Evolutionary conservation across 2,888 invertebrate species (phyloP), one percentile per base, ranked within the genome.

Genomic region (Ramazzottius varieornatus): DNA sequence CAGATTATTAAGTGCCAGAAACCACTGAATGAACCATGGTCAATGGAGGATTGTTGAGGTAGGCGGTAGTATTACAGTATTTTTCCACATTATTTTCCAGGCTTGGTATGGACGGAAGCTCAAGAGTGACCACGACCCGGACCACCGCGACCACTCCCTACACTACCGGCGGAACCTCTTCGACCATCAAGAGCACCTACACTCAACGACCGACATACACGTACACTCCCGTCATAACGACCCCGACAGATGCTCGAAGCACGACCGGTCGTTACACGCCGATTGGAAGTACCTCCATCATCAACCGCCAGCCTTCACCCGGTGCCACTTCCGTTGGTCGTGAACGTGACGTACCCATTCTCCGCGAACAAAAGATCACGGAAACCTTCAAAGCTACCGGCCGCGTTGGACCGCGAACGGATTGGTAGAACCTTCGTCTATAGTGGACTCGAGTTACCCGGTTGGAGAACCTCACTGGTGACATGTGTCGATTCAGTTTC

Each of bases 311-410:
- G 29, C 54, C 54, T 24, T 54, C 54, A 29, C 54, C 54, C n/a
- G 40, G 40, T 8, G 20, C 20, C 54, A 40, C 40, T 20, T 54
- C 54, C 20, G 16, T 54, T 4, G 54, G 54, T 4, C 54, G 54
- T 16, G 54, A 54, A 29, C 54, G 54, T 4, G 54, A 54, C 29
- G 24, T 54, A 4, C 54, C 54, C 13, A 24, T 54, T 4, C 20
- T 54, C 20, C 54, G 54, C 13, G 54, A 54, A 24, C 54, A 54
- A 29, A 54, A 54, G 54, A 54, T 54, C 54, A 54, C 54, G 16
- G 54, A 54, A 24, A 54, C 54, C 13, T 54, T 54, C 54, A 54
- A 54, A 24, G 54, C 54, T 24, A 54, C 20, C 29, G 54, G 54
- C 54, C 54, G 54, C 4, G 54, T 54, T 24, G 54, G 54, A 24